Evolutionary conservation across 1,140 invertebrate genomes (phyloP).

Genomic region (Bombus cullumanus): DNA sequence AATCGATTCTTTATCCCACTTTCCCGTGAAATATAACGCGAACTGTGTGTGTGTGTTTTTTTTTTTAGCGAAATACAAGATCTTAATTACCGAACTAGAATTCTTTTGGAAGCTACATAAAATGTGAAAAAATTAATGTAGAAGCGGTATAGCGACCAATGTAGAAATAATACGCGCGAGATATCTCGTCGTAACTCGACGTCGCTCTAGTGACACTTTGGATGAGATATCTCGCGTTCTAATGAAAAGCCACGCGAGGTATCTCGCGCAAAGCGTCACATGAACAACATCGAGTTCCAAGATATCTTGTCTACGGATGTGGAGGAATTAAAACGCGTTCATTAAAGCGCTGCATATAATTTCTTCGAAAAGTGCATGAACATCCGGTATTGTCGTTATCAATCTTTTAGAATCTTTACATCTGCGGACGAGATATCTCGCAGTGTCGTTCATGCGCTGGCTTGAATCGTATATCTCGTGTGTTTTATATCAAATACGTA

Average conservation of each 20-base stretch:
- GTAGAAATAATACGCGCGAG: background rate
- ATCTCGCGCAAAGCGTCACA: background rate
- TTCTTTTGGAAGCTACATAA: too few species aligned
- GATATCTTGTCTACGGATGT: background rate
- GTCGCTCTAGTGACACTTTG: background rate
- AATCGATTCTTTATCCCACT: too few species aligned
- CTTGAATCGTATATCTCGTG: background rate
- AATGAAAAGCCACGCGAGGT: background rate
- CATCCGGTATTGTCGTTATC: background rate
- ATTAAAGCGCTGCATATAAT: background rate
- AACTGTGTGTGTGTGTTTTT: background rate
- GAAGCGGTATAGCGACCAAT: too few species aligned
- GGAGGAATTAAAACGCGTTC: background rate
- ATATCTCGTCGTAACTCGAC: background rate
- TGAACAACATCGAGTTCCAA: background rate
- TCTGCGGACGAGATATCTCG: background rate
- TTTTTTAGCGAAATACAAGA: too few species aligned
- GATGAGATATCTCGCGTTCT: background rate
- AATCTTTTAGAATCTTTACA: background rate
- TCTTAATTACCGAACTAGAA: too few species aligned
- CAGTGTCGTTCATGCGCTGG: too few species aligned
- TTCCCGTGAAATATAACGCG: background rate
- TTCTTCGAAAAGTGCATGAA: background rate
- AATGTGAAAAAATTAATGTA: too few species aligned
- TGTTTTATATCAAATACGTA: background rate